Evolutionary conservation across 1,140 invertebrate genomes (phyloP), one percentile per base, ranked within the genome.

Genomic region (Hycleus phaleratus): DNA sequence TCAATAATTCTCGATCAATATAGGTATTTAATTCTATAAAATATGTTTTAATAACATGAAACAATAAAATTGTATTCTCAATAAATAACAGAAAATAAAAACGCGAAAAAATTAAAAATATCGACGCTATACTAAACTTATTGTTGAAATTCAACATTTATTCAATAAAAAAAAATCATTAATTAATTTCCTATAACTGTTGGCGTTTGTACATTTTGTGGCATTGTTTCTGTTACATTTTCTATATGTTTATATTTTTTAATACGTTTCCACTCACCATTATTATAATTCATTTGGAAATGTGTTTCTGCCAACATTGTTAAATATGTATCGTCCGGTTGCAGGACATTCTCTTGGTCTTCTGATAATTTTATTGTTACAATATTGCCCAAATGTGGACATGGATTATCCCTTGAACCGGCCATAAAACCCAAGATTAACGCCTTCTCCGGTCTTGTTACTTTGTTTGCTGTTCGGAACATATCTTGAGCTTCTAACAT

Each of bases 371-470:
- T 92, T 52, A 97, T 94, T 46, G 91, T 95, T 0, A 95, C 87
- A 65, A 96, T 88, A 71, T 92, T 91, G 59, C 93, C 93, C 62
- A 95, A 79, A 76, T 95, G 90, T 5, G 93, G 93, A 78, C 93
- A 95, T 0, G 94, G 93, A 77, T 97, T 96, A 67, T 94, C 93
- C 79, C 92, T 83, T 4, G 91, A 91, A 2, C 95, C 95, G 62
- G 95, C 95, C 92, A 98, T 97, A 69, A 98, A 98, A 59, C 95
- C 94, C 24, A 98, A 81, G 70, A 98, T 98, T 38, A 97, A 85
- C 40, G 95, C 94, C 72, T 98, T 98, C 67, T 98, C 95, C 2
- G 94, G 93, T 63, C 95, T 77, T 1, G 94, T 97, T 42, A 97
- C 93, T 74, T 91, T 89, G 72, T 97, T 97, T 26, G 94, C 94